A percentile compares a stretch with the other conserved stretches of the same genome.
Evolutionary conservation across 2,888 invertebrate genomes (phyloP).

Genomic region (Lepidochitona cinerea): DNA sequence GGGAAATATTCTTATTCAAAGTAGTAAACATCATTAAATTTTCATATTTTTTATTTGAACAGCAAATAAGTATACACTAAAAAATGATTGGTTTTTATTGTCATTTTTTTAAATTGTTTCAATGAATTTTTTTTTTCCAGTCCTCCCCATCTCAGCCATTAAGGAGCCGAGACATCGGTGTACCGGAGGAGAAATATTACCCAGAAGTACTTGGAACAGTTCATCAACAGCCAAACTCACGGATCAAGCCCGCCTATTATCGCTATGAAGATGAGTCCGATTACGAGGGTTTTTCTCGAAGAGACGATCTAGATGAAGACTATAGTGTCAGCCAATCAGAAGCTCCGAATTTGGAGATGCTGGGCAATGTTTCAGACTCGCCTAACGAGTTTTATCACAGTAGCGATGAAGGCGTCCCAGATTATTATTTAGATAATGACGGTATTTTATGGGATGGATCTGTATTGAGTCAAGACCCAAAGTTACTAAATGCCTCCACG

Average conservation of each 20-base stretch:
- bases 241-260: background rate
- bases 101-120: too few relatives aligned
- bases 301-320: background rate
- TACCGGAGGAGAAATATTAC: background rate
- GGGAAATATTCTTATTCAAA: too few relatives aligned
- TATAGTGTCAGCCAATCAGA: background rate
- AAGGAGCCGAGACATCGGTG: background rate
- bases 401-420: slow-evolving; percentile 3
- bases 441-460: slow-evolving; percentile 5
- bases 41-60: too few relatives aligned
- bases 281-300: background rate
- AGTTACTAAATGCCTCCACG: background rate
- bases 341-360: background rate
- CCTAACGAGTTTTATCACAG: slow-evolving; percentile 2
- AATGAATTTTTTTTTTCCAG: background rate
- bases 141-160: background rate
- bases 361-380: background rate
- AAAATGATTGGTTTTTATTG: too few relatives aligned
- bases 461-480: background rate
- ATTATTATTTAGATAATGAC: slow-evolving; percentile 4
- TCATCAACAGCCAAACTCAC: background rate
- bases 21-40: too few relatives aligned
- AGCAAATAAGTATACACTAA: too few relatives aligned
- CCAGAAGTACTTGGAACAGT: background rate
- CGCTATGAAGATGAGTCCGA: slow-evolving; percentile 1